Base-by-base conservation (phyloP, 92 coral and sea anemone species). In the Heliopora coerulea region DNA sequence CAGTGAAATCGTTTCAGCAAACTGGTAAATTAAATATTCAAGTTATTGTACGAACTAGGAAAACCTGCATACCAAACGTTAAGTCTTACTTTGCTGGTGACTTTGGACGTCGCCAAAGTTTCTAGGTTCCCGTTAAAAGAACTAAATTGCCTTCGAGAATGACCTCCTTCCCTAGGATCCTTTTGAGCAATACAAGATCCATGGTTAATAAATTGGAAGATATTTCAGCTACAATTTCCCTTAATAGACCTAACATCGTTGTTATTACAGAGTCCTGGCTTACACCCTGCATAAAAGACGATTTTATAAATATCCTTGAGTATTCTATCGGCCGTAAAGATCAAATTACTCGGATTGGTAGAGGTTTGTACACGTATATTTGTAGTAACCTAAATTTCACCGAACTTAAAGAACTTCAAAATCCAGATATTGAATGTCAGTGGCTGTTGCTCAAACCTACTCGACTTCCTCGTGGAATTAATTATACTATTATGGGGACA, bases 141-240 rank as follows among this genome's bases (percentile, higher is more conserved):
- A 59, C 14, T 21, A 59, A 26, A 21, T 34, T 34, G 27, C 1
- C 39, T 29, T 59, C 64, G 27, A 59, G 64, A 59, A 29, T 0
- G 34, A 30, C 21, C 27, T 80, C 84, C 50, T 73, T 80, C 39
- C 81, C 84, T 8, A 73, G 52, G 20, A 49, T 74, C 24, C 74
- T 81, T 65, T 50, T 81, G 74, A 49, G 63, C 44, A 81, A 81
- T 37, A 61, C 85, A 24, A 61, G 81, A 59, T 81, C 82, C 44
- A 81, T 81, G 85, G 85, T 81, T 48, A 81, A 81, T 27, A 81
- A 81, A 75, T 72, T 81, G 35, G 85, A 79, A 29, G 85, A 81
- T 64, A 65, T 81, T 44, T 37, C 72, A 40, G 56, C 81, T 62
- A 40, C 85, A 60, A 75, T 81, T 24, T 63, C 75, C 18, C 50